Conservation (phyloP, 2,888 invertebrate genomes). For the Rhamnusium bicolor region DNA sequence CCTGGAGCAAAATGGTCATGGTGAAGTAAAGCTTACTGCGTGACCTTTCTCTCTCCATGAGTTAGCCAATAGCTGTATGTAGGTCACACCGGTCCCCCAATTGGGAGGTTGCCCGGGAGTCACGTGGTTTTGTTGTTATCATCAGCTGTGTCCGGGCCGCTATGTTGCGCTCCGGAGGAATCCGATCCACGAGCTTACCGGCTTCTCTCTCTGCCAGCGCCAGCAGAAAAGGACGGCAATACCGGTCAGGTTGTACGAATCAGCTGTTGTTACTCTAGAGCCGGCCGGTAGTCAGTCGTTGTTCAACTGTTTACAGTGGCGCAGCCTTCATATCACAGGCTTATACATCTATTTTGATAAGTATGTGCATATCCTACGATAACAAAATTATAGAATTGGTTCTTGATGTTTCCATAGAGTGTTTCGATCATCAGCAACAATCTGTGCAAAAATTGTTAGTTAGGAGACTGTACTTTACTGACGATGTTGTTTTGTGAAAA, state of each 20-base stretch:
- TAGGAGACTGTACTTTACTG: conserved; percentile 66
- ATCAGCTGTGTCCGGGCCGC: conserved; percentile 76
- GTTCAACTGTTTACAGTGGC: conserved; percentile 64
- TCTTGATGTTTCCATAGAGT: conserved; percentile 63
- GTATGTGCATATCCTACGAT: conserved; percentile 69
- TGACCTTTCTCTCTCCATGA: conserved; percentile 67
- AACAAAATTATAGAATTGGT: conserved; percentile 61
- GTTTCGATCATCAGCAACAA: conserved; percentile 63
- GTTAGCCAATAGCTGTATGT: conserved; percentile 73
- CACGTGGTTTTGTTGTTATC: conserved; percentile 82
- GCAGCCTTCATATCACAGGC: conserved; percentile 55
- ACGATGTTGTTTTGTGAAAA: conserved; percentile 64
- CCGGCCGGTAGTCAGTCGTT: conserved; percentile 69
- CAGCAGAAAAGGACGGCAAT: conserved; percentile 30
- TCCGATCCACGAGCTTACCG: conserved; percentile 43
- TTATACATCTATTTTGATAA: conserved; percentile 48
- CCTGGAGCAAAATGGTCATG: conserved; percentile 21
- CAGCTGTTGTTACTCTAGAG: conserved; percentile 67
- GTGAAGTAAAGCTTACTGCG: conserved; percentile 43
- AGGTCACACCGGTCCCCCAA: conserved; percentile 74
- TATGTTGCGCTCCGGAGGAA: conserved; percentile 54
- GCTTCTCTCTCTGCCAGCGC: conserved; percentile 37
- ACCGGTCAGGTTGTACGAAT: conserved; percentile 52
- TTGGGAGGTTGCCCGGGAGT: conserved; percentile 66
- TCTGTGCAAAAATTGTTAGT: conserved; percentile 64